These are phyloP conservation scores for Formicarius rufipectus DNA, from an alignment of 2,113 vertebrate species.

Conservation along the genomic window DNA sequence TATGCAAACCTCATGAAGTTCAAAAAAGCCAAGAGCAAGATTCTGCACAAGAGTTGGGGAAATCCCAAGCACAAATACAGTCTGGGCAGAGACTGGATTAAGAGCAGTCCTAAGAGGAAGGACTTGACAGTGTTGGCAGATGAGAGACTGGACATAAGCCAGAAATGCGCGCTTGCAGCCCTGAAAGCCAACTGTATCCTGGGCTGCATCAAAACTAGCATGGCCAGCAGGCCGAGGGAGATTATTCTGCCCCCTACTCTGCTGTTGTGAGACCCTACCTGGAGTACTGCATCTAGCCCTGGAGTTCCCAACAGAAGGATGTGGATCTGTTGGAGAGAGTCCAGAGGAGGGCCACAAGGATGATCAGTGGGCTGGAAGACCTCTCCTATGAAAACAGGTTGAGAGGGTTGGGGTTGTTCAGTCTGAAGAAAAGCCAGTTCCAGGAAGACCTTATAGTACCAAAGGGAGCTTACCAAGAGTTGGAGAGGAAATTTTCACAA, in stretches of 20 bases:
- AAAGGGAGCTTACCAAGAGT: background rate
- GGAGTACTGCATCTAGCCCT: background rate
- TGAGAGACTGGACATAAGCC: background rate
- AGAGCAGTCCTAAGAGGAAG: background rate
- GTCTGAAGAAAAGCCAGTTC: background rate
- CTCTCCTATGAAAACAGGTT: background rate
- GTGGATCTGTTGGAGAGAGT: background rate
- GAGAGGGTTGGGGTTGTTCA: background rate
- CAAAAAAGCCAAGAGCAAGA: background rate
- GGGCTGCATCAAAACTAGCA: background rate
- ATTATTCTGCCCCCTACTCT: background rate
- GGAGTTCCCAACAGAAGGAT: background rate
- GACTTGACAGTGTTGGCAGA: background rate
- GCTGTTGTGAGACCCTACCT: background rate
- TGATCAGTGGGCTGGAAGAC: background rate
- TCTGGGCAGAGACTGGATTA: background rate
- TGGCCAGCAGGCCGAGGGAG: background rate
- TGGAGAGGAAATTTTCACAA: background rate
- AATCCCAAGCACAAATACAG: background rate
- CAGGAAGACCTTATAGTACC: background rate
- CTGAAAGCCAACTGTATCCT: background rate
- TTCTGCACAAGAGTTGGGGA: background rate
- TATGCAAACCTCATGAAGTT: background rate
- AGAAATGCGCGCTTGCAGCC: background rate
- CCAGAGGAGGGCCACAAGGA: background rate